phyloP scores from a whole-genome alignment of 2,113 vertebrate species.

The Rhadina sibilatrix region DNA sequence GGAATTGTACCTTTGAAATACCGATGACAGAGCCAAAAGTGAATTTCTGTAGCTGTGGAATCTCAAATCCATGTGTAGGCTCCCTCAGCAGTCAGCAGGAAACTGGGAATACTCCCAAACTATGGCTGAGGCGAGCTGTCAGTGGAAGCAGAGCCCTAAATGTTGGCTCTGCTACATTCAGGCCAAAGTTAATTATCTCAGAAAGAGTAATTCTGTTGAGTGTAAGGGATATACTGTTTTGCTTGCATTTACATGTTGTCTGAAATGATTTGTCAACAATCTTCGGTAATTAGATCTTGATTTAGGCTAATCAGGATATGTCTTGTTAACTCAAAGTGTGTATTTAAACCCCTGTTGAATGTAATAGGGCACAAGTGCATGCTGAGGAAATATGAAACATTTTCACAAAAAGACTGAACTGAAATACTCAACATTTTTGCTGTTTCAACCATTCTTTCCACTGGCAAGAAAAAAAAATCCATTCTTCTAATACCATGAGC shows the following conservation, averaged over 20 bases:
- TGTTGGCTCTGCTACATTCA: neutral
- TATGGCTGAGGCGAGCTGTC: neutral
- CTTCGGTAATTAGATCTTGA: slow-evolving; percentile 34
- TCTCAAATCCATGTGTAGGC: neutral
- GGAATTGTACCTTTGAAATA: neutral
- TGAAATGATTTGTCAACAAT: slow-evolving; percentile 39
- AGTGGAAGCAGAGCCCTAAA: neutral
- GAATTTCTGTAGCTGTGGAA: neutral
- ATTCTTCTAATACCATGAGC: neutral
- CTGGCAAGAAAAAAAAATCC: neutral
- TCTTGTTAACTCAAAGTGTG: slow-evolving; percentile 11
- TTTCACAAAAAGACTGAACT: neutral
- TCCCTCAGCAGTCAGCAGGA: neutral
- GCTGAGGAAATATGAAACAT: neutral
- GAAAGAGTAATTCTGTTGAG: neutral
- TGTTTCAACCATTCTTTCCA: neutral
- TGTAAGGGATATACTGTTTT: neutral
- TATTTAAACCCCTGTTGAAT: neutral
- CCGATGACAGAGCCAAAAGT: neutral
- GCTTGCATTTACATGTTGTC: neutral
- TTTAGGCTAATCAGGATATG: slow-evolving; percentile 31
- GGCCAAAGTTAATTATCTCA: neutral
- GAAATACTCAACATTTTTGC: neutral
- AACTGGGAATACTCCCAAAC: neutral
- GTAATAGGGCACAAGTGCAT: neutral